Evolutionary conservation across 2,113 vertebrate species (phyloP).

Genomic region (Reinhardtius hippoglossoides): DNA sequence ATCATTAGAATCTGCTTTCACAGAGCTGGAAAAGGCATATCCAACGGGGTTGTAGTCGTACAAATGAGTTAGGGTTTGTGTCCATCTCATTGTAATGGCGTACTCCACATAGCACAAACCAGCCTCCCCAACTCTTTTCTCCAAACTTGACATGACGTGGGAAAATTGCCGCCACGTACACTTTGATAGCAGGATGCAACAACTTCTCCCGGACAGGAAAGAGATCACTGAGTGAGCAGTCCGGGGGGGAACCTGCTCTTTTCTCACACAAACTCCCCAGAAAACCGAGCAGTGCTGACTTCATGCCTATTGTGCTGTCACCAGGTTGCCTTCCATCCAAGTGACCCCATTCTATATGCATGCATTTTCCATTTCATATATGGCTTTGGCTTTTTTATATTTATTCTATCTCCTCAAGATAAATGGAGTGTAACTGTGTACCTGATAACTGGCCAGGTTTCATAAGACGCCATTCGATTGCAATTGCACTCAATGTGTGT

Average conservation of each 20-base stretch:
- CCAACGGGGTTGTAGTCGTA: neutral
- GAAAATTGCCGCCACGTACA: neutral
- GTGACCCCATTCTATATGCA: too few species aligned
- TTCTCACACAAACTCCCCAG: neutral
- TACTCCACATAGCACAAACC: conserved; percentile 10
- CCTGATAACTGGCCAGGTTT: neutral
- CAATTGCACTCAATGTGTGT: neutral
- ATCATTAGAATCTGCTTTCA: conserved; percentile 44
- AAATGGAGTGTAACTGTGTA: neutral
- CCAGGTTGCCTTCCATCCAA: neutral
- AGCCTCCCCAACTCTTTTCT: neutral
- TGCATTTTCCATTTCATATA: too few species aligned
- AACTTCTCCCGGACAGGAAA: conserved; percentile 15
- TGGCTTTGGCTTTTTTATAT: neutral
- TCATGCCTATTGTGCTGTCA: neutral
- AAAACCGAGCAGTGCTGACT: neutral
- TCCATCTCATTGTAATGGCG: conserved; percentile 10
- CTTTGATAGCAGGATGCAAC: conserved; percentile 13
- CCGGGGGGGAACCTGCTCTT: neutral
- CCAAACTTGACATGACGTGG: neutral
- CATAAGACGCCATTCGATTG: neutral
- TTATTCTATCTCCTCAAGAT: neutral
- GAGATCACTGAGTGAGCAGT: neutral
- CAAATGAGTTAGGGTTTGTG: conserved; percentile 7
- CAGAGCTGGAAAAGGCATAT: conserved; percentile 14